These are phyloP conservation scores for Leptopilina myrica DNA, from an alignment of 2,888 invertebrate genomes.

Conservation along the genomic window DNA sequence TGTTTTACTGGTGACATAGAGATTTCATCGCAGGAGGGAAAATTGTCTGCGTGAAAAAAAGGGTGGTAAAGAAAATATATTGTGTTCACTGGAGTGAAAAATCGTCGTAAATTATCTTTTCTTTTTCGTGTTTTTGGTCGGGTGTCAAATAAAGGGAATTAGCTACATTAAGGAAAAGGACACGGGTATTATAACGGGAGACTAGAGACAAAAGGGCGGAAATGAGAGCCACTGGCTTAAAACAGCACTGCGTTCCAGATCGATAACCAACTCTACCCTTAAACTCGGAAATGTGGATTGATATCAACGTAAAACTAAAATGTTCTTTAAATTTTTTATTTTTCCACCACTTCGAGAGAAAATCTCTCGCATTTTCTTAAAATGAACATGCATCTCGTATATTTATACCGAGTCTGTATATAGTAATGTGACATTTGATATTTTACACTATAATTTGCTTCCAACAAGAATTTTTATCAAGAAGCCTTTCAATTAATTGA, in stretches of 20 bases:
- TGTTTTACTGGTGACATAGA: neutral
- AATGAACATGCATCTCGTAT: too few relatives aligned
- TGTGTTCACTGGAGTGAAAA: neutral
- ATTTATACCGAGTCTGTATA: too few relatives aligned
- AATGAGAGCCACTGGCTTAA: conserved; percentile 69
- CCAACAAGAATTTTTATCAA: too few relatives aligned
- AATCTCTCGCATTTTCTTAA: neutral
- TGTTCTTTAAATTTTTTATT: conserved; percentile 46
- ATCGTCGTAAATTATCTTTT: conserved; percentile 11
- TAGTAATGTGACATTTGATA: conserved; percentile 10
- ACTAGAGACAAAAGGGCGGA: conserved; percentile 44
- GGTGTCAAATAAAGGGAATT: conserved; percentile 10
- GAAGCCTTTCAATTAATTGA: too few relatives aligned
- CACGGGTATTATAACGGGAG: neutral
- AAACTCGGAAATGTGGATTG: conserved; percentile 68
- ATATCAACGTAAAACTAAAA: conserved; percentile 56
- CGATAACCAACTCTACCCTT: conserved; percentile 70
- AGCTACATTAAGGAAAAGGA: conserved; percentile 3
- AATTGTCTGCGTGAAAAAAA: neutral
- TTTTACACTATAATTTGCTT: neutral
- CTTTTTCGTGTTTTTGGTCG: conserved; percentile 9
- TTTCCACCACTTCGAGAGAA: neutral
- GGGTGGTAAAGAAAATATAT: neutral
- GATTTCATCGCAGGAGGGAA: neutral
- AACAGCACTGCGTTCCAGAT: conserved; percentile 71